A percentile compares a stretch with the other conserved stretches of the same genome.
Evolutionary conservation across 2,797 vertebrate species (phyloP).

Genomic region (Glyptemys insculpta): DNA sequence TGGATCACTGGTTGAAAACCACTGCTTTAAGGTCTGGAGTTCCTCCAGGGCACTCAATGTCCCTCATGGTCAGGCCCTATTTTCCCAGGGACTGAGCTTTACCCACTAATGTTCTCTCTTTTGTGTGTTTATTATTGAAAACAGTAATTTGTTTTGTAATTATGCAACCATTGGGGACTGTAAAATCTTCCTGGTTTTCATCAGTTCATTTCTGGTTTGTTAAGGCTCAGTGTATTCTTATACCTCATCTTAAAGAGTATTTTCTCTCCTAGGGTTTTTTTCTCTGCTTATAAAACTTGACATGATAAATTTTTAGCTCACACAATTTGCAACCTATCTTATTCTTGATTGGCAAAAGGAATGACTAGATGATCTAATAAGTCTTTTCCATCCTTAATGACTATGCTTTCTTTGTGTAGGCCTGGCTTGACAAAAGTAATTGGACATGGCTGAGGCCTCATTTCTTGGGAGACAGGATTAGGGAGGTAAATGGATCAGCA

Average conservation of each 20-base stretch:
- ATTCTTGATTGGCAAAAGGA: not conserved
- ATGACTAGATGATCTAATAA: not conserved
- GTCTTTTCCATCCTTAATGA: not conserved
- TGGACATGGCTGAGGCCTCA: not conserved
- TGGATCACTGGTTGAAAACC: not conserved
- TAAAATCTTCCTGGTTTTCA: not conserved
- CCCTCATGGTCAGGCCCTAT: not conserved
- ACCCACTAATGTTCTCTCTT: not conserved
- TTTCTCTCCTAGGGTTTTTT: not conserved
- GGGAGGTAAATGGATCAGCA: not conserved
- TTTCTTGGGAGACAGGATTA: not conserved
- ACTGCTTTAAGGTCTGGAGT: not conserved
- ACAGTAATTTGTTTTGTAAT: not conserved
- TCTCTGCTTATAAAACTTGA: not conserved
- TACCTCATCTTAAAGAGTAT: not conserved
- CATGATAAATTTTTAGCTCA: not conserved
- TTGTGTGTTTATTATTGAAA: not conserved
- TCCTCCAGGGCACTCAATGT: not conserved
- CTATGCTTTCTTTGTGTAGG: not conserved
- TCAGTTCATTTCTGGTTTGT: not conserved
- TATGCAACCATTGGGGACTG: not conserved
- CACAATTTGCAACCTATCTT: not conserved
- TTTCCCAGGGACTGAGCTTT: not conserved
- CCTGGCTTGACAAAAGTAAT: not conserved
- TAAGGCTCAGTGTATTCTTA: not conserved